Evolutionary conservation across 2,797 vertebrate genomes (phyloP).

Genomic region (Sebastes matsubarae): DNA sequence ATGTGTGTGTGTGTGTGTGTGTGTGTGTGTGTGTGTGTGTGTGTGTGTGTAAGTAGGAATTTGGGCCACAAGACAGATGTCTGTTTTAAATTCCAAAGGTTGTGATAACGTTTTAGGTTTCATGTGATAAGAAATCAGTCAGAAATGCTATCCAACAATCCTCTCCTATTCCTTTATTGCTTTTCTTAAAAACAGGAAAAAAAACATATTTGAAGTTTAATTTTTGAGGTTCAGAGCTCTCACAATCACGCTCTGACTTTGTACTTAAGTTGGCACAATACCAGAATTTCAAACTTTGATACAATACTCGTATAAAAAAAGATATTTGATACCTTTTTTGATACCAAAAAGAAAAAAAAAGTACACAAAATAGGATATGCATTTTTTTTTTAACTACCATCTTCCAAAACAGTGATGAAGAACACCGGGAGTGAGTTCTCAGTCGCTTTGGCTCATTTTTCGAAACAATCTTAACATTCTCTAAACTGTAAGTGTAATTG

Average conservation of each 20-base stretch:
- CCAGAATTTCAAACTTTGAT: background rate
- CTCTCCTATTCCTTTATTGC: background rate
- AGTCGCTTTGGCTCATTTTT: fast-evolving
- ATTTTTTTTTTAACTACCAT: no score
- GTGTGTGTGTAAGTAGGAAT: background rate
- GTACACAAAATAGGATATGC: background rate
- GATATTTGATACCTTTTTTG: background rate
- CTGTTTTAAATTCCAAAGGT: background rate
- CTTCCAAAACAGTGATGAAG: no score
- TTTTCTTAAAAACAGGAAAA: background rate
- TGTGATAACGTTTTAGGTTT: background rate
- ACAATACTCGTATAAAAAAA: background rate
- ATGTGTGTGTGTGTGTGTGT: background rate
- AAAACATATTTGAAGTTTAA: background rate
- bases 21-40: background rate
- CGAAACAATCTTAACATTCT: no score
- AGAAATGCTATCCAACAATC: background rate
- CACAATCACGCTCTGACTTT: background rate
- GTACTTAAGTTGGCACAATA: background rate
- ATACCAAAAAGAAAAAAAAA: background rate
- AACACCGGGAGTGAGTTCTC: no score
- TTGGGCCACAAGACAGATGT: background rate
- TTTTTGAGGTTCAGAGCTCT: background rate
- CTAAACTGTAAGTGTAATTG: no score
- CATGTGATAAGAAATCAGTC: background rate